phyloP scores from a whole-genome alignment of 2,113 vertebrate genomes.

The Globicephala melas region DNA sequence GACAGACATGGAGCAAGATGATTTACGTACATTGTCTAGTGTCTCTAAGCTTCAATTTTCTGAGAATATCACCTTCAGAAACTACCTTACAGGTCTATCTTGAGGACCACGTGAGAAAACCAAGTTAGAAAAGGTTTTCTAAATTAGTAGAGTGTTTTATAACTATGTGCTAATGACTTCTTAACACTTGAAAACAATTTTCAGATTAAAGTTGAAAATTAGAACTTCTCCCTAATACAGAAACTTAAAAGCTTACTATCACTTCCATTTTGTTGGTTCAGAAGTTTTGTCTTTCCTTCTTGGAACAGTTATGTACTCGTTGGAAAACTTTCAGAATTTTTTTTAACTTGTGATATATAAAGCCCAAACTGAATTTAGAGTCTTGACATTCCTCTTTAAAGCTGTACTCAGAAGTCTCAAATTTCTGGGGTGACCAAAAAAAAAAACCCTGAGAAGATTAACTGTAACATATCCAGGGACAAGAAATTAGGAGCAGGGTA shows the following conservation, averaged over 20 bases:
- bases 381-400: neutral
- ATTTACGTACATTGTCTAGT: neutral
- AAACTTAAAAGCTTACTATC: neutral
- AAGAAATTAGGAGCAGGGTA: neutral
- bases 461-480: neutral
- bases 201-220: neutral
- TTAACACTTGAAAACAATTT: neutral
- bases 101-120: neutral
- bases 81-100: neutral
- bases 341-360: neutral
- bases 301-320: neutral
- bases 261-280: neutral
- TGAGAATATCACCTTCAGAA: neutral
- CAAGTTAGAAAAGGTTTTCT: conserved; percentile 28
- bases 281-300: neutral
- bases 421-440: neutral
- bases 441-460: neutral
- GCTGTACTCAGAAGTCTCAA: neutral
- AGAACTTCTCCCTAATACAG: neutral
- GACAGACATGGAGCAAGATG: neutral
- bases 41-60: neutral
- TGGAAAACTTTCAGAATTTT: neutral
- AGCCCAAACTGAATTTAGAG: neutral
- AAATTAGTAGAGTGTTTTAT: neutral
- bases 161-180: neutral